A percentile compares a stretch with the other conserved stretches of the same genome.
Evolutionary conservation across 2,888 invertebrate species (phyloP).

Genomic region (Leptopilina myrica): DNA sequence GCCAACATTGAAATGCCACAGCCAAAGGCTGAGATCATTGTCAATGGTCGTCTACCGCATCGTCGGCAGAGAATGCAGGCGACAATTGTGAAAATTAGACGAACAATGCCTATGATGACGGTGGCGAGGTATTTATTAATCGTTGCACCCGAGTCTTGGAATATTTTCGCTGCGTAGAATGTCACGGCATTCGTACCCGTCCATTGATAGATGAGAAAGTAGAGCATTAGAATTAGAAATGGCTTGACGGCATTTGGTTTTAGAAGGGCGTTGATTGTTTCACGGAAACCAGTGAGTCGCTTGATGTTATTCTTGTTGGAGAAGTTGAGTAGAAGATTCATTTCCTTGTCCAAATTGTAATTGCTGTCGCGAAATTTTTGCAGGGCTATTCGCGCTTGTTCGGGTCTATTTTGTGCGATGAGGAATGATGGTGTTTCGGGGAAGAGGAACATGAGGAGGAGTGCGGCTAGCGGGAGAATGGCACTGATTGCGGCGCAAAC

Average conservation of each 20-base stretch:
- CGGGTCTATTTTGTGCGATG: conserved; percentile 80
- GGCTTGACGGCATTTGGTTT: conserved; percentile 82
- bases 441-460: conserved; percentile 81
- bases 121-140: conserved; percentile 81
- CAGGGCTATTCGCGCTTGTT: conserved; percentile 80
- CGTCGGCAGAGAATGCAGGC: conserved; percentile 81
- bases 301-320: conserved; percentile 82
- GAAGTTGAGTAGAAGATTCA: conserved; percentile 80
- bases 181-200: conserved; percentile 84
- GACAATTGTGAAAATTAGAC: conserved; percentile 81
- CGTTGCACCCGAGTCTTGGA: conserved; percentile 80
- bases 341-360: conserved; percentile 81
- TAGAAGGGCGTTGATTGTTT: conserved; percentile 79
- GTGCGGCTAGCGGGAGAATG: conserved; percentile 80
- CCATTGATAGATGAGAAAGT: conserved; percentile 85
- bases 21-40: conserved; percentile 81
- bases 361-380: conserved; percentile 81
- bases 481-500: conserved; percentile 82
- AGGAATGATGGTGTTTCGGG: conserved; percentile 87
- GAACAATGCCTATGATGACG: conserved; percentile 80
- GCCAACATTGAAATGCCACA: conserved; percentile 82
- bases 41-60: conserved; percentile 81
- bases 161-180: conserved; percentile 84
- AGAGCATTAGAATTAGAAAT: conserved; percentile 80
- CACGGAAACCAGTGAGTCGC: conserved; percentile 77